Conservation (phyloP, 2,888 invertebrate species). For the Epiperipatus broadwayi region DNA sequence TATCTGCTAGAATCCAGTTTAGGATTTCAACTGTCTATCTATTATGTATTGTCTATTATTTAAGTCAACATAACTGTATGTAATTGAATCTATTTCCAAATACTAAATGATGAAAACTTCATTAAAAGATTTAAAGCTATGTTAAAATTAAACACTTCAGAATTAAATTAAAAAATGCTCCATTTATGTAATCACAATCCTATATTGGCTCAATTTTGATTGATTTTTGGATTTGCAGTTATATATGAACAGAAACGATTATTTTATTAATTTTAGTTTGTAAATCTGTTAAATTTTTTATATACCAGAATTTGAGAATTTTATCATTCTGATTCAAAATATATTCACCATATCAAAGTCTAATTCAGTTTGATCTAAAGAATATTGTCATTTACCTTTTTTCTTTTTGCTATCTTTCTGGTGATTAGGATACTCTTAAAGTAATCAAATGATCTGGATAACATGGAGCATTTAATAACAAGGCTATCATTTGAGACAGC, state of each 20-base stretch:
- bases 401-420: constrained; percentile 15
- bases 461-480: constrained; percentile 52
- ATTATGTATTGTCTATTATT: no score
- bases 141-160: no score
- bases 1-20: no score
- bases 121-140: constrained; percentile 14
- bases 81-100: no score
- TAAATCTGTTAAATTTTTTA: constrained; percentile 60
- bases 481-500: no score
- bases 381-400: no score
- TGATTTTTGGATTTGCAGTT: constrained; percentile 91
- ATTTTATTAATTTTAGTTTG: constrained; percentile 87
- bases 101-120: no score
- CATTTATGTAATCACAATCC: constrained; percentile 35
- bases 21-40: no score
- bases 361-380: constrained; percentile 44
- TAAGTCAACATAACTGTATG: no score
- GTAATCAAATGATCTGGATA: constrained; percentile 61
- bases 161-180: no score
- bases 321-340: constrained; percentile 50
- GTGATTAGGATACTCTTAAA: constrained; percentile 35
- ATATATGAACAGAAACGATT: constrained; percentile 73
- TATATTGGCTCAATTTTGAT: constrained; percentile 78
- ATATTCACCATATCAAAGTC: constrained; percentile 44
- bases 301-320: constrained; percentile 55